Evolutionary conservation across 2,888 invertebrate species (phyloP).

Genomic region (Cephus sareptanus): DNA sequence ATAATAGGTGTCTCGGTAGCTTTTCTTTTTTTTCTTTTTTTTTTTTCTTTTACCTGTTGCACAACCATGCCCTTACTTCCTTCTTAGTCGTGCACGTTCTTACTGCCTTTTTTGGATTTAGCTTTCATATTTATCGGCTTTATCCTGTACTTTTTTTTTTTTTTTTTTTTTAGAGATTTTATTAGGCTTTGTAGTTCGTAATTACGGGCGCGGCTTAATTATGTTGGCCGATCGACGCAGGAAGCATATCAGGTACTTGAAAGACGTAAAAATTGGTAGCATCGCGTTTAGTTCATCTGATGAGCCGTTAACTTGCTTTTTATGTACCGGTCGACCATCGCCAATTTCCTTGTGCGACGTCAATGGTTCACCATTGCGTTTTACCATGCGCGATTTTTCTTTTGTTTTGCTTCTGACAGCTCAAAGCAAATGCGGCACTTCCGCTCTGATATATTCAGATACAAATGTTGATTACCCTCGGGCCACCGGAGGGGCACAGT

Average conservation of each 20-base stretch:
- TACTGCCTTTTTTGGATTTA: background rate
- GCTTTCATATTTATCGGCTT: background rate
- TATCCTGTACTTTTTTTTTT: too few relatives aligned
- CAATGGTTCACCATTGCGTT: background rate
- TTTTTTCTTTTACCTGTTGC: background rate
- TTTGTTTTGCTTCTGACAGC: background rate
- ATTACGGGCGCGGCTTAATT: background rate
- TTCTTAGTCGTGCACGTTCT: background rate
- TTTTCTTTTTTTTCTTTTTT: background rate
- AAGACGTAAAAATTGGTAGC: background rate
- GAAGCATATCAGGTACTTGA: background rate
- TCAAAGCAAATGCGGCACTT: background rate
- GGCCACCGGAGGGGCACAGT: background rate
- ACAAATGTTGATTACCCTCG: background rate
- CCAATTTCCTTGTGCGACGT: background rate
- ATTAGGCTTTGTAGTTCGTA: background rate
- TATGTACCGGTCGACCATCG: background rate
- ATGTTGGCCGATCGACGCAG: background rate
- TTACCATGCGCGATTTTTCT: background rate
- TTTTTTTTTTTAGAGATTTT: background rate
- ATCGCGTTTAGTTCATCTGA: background rate
- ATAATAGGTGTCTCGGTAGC: background rate
- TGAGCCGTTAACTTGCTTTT: background rate
- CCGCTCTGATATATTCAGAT: background rate
- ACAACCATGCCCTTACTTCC: background rate